phyloP scores from a whole-genome alignment of 2,797 vertebrate species.

The Poecilia gillii region DNA sequence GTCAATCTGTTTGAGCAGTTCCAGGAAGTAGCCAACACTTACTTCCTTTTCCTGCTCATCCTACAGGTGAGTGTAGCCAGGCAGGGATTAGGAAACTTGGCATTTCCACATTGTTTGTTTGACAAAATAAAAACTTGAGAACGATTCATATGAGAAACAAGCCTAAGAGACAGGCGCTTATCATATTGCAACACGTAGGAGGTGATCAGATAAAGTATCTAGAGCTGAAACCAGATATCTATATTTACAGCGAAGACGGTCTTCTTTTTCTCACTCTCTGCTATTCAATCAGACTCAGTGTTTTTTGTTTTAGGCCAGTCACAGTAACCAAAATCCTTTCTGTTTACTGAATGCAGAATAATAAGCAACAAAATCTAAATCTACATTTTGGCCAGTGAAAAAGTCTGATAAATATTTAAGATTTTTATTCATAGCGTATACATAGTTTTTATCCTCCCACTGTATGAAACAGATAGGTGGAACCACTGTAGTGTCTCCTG shows the following conservation, averaged over 20 bases:
- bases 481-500: background rate
- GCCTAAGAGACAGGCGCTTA: background rate
- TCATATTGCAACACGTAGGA: background rate
- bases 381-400: background rate
- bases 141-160: background rate
- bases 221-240: background rate
- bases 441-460: background rate
- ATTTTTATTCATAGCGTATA: background rate
- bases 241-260: background rate
- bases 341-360: background rate
- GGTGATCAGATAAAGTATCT: background rate
- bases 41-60: slow-evolving; percentile 96
- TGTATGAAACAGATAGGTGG: background rate
- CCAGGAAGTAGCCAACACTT: slow-evolving; percentile 97
- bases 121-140: background rate
- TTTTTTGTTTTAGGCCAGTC: background rate
- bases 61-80: slow-evolving; percentile 84
- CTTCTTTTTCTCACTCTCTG: background rate
- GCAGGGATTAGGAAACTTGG: background rate
- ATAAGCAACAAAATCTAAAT: background rate
- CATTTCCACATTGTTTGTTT: background rate
- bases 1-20: slow-evolving; percentile 98
- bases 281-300: background rate
- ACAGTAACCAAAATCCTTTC: background rate
- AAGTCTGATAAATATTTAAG: background rate